Conservation (phyloP, 2,888 invertebrate genomes). For the Plagodis pulveraria region DNA sequence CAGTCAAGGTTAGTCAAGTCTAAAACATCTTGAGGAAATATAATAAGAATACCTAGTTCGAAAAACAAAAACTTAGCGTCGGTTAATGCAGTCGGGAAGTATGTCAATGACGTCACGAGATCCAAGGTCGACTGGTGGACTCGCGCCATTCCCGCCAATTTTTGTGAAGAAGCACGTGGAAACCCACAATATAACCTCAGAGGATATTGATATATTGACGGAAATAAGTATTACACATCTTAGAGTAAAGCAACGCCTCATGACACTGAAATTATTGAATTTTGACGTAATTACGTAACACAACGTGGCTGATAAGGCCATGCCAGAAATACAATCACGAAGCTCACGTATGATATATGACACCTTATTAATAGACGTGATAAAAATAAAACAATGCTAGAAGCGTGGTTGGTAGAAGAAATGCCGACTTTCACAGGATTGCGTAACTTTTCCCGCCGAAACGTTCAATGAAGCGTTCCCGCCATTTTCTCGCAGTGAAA, state of each 20-base stretch:
- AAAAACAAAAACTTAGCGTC: conserved; percentile 64
- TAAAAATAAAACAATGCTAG: conserved; percentile 36
- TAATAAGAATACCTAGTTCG: conserved; percentile 55
- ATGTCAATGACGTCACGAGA: conserved; percentile 78
- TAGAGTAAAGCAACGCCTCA: conserved; percentile 6
- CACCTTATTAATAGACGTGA: conserved; percentile 29
- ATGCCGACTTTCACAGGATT: conserved; percentile 68
- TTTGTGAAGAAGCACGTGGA: conserved; percentile 54
- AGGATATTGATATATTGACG: conserved; percentile 23
- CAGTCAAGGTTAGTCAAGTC: not conserved
- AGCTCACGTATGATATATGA: conserved; percentile 21
- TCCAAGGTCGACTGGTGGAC: conserved; percentile 76
- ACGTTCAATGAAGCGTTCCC: conserved; percentile 77
- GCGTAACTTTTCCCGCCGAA: conserved; percentile 75
- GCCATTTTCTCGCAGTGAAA: conserved; percentile 68
- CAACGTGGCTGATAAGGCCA: conserved; percentile 34
- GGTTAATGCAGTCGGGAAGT: conserved; percentile 74
- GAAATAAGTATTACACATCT: conserved; percentile 16
- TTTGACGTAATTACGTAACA: conserved; percentile 35
- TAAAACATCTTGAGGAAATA: conserved; percentile 24
- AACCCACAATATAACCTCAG: conserved; percentile 42
- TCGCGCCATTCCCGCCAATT: conserved; percentile 76
- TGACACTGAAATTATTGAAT: conserved; percentile 29
- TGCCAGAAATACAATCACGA: conserved; percentile 11
- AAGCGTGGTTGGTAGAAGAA: conserved; percentile 38